phyloP scores from a whole-genome alignment of 2,888 invertebrate genomes.

The Mystacides longicornis region DNA sequence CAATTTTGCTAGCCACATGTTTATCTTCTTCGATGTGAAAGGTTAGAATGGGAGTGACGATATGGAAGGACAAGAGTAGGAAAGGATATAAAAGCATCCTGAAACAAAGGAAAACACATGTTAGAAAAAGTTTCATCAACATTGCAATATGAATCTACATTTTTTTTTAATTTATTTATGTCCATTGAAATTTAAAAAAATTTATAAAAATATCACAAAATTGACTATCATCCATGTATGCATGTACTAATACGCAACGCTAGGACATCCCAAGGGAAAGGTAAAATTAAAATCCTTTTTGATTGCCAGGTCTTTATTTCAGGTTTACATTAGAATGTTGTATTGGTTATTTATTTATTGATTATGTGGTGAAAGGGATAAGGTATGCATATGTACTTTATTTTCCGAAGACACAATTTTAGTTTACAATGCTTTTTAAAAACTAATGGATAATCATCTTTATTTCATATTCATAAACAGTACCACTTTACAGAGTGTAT shows the following conservation, averaged over 20 bases:
- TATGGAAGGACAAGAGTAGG: neutral
- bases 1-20: constrained; percentile 32
- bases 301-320: constrained; percentile 19
- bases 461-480: constrained; percentile 1
- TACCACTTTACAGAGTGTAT: constrained; percentile 18
- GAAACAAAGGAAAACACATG: constrained; percentile 38
- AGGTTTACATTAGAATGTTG: constrained; percentile 8
- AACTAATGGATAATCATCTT: too few species aligned
- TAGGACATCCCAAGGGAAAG: constrained; percentile 20
- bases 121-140: neutral
- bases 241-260: constrained; percentile 2
- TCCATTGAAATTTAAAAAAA: neutral
- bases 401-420: too few species aligned
- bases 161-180: neutral
- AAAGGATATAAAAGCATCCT: constrained; percentile 34
- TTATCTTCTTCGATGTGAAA: constrained; percentile 11
- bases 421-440: too few species aligned
- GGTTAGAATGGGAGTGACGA: neutral
- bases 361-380: too few species aligned
- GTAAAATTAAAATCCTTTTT: constrained; percentile 24
- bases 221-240: neutral
- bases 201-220: neutral
- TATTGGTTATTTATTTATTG: neutral
- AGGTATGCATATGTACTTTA: too few species aligned
- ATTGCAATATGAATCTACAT: neutral